Evolutionary conservation across 2,888 invertebrate species (phyloP), one percentile per base, ranked within the genome.

Genomic region (Drosophila kambysellisi): DNA sequence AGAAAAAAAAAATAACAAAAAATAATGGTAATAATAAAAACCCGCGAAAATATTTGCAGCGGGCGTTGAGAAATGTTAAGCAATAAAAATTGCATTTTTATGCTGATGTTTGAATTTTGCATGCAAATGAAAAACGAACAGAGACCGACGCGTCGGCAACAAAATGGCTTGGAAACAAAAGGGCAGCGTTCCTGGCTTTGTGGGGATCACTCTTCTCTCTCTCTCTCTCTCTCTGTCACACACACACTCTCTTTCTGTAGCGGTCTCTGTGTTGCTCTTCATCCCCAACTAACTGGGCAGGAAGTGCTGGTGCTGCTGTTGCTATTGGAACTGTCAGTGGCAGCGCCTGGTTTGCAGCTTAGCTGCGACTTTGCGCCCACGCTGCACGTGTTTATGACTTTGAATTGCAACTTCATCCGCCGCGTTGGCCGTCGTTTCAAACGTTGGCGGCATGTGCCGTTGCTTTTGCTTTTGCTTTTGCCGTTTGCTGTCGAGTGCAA

Each of bases 61-160:
- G 84, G 76, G 84, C 86, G 89, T 89, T 87, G 90, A 90, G 86
- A 89, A 87, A 87, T 92, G 88, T 86, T 88, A 84, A 74, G 91
- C 91, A 89, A 92, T 92, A 92, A 91, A 92, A 92, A 91, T 91
- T 91, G 91, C 88, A 92, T 89, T 92, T 92, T 92, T 92, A 88
- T 91, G 92, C 91, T 92, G 92, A 92, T 91, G 89, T 91, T 91
- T 91, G 91, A 92, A 91, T 92, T 91, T 90, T 77, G 86, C 88
- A 91, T 91, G 91, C 89, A 91, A 91, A 92, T 92, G 90, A 87
- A 91, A 89, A 91, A 89, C 79, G 89, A 89, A 83, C 73, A 74
- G 74, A 74, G 69, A 72, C 57, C 85, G 76, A 78, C 61, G 71
- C 67, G 64, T 58, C 61, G 79, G 58, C 70, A 82, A 70, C 90